Percentiles rank a stretch among this genome's conserved stretches.
Evolutionary conservation across 2,113 vertebrate genomes (phyloP).

Genomic region (Phalacrocorax brasilianus): DNA sequence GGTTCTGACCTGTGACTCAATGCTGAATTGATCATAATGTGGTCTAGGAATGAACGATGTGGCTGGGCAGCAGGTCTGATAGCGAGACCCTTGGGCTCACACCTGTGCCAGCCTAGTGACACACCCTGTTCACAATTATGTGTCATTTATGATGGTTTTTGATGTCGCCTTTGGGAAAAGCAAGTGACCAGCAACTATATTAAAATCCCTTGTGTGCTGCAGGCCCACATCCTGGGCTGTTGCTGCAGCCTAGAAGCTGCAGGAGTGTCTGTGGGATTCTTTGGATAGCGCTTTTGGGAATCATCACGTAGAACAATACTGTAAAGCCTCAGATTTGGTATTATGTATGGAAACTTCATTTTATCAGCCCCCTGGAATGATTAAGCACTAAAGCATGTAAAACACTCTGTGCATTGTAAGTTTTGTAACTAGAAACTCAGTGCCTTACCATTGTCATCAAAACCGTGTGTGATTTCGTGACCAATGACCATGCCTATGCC

Average conservation of each 20-base stretch:
- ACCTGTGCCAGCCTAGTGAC: background rate
- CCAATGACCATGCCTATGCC: slow-evolving; percentile 98
- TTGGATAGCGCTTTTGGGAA: background rate
- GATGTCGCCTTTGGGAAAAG: background rate
- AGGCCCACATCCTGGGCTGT: background rate
- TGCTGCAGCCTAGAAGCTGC: background rate
- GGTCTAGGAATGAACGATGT: background rate
- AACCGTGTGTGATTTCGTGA: slow-evolving; percentile 96
- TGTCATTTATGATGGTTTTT: background rate
- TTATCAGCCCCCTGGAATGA: background rate
- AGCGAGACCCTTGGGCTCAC: background rate
- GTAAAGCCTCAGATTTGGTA: background rate
- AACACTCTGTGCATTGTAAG: fast-evolving
- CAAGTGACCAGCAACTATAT: background rate
- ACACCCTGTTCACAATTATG: too few relatives aligned
- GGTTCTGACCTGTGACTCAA: background rate
- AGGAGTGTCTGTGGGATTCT: background rate
- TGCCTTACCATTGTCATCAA: slow-evolving; percentile 91
- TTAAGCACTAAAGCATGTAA: background rate
- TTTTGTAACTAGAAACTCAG: fast-evolving
- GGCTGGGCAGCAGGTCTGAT: background rate
- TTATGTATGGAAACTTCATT: fast-evolving
- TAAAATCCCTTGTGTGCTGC: background rate
- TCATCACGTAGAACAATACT: background rate
- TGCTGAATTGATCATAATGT: background rate